Evolutionary conservation across 2,888 invertebrate species (phyloP).

Genomic region (Caprella mutica): DNA sequence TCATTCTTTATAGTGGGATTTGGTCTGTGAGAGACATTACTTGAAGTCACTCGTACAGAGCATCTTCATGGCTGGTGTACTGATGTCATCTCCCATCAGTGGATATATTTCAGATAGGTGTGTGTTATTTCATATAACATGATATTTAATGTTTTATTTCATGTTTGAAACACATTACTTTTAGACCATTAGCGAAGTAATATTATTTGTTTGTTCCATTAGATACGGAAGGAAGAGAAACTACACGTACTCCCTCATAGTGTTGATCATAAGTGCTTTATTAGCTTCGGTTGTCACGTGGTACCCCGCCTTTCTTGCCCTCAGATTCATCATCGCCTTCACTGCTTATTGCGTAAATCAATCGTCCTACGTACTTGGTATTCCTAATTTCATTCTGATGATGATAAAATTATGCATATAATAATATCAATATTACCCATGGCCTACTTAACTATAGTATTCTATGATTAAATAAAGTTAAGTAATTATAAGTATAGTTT

Average conservation of each 20-base stretch:
- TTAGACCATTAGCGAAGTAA: no score
- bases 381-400: no score
- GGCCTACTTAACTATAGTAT: no score
- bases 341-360: slow-evolving; percentile 72
- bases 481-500: no score
- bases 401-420: no score
- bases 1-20: slow-evolving; percentile 53
- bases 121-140: no score
- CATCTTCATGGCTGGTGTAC: slow-evolving; percentile 63
- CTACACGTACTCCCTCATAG: slow-evolving; percentile 56
- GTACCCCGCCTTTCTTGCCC: slow-evolving; percentile 56
- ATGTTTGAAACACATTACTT: no score
- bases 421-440: no score
- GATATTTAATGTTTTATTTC: no score
- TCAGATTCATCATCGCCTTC: slow-evolving; percentile 59
- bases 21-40: slow-evolving; percentile 56
- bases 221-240: slow-evolving; percentile 68
- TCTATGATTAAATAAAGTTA: no score
- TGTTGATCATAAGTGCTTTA: slow-evolving; percentile 52
- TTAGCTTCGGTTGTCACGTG: slow-evolving; percentile 58
- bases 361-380: slow-evolving; percentile 59
- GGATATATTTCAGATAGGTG: slow-evolving; percentile 66
- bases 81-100: slow-evolving; percentile 62
- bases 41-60: slow-evolving; percentile 53
- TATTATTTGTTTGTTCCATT: no score